phyloP scores from a whole-genome alignment of 2,113 vertebrate species.

The Thalassoma bifasciatum region DNA sequence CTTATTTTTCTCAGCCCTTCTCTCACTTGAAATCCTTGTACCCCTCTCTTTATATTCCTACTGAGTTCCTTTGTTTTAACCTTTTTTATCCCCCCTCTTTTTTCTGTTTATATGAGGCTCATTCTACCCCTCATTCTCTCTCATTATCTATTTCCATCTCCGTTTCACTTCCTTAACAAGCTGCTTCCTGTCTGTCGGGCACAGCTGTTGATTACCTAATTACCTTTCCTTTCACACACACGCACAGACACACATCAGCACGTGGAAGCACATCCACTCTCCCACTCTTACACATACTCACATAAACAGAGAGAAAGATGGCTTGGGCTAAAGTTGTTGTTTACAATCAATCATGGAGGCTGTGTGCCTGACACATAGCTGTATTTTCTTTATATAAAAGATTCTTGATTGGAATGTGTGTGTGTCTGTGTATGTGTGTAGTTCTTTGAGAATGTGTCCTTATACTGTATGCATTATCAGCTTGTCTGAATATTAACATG shows the following conservation, averaged over 20 bases:
- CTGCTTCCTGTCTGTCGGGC: slow-evolving; percentile 77
- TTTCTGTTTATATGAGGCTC: slow-evolving; percentile 46
- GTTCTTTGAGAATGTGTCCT: background rate
- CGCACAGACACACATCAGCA: slow-evolving; percentile 17
- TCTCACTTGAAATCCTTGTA: background rate
- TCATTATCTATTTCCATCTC: slow-evolving; percentile 72
- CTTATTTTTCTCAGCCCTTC: slow-evolving; percentile 1
- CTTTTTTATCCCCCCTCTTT: slow-evolving; percentile 12
- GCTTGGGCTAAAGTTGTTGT: slow-evolving; percentile 36
- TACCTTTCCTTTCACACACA: slow-evolving; percentile 60
- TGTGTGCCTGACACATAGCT: slow-evolving; percentile 21
- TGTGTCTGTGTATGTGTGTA: background rate
- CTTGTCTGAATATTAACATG: slow-evolving; percentile 3
- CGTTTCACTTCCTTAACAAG: slow-evolving; percentile 74
- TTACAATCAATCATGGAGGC: slow-evolving; percentile 49
- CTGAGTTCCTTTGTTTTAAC: slow-evolving; percentile 42
- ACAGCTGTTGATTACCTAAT: slow-evolving; percentile 82
- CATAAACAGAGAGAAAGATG: slow-evolving; percentile 13
- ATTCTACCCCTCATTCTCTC: slow-evolving; percentile 63
- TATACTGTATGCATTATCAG: background rate
- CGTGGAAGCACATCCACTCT: background rate
- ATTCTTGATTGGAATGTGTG: background rate
- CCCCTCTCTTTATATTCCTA: background rate
- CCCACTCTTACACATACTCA: slow-evolving; percentile 6
- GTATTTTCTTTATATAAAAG: slow-evolving; percentile 27